These are phyloP conservation scores for Penaeus japonicus DNA, from an alignment of 1,140 invertebrate genomes.

Conservation along the genomic window DNA sequence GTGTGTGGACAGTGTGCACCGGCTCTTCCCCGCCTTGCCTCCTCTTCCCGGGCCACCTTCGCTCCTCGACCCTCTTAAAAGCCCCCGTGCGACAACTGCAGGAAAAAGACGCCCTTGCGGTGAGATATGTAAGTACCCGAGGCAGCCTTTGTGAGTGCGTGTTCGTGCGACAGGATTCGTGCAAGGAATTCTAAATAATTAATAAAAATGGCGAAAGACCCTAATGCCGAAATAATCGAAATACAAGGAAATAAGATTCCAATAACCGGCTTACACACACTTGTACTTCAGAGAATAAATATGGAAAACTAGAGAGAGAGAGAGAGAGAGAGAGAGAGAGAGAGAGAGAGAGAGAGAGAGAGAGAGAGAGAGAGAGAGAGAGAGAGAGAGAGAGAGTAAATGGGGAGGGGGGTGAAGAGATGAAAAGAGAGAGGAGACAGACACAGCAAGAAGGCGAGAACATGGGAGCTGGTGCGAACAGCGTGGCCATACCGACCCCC, in stretches of 20 bases:
- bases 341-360: neutral
- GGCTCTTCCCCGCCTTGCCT: neutral
- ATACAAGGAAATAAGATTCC: no score
- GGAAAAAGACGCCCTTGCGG: no score
- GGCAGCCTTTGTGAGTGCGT: neutral
- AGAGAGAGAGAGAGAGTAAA: no score
- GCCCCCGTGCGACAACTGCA: neutral
- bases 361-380: no score
- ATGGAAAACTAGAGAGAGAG: neutral
- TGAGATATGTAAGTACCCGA: neutral
- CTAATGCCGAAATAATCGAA: neutral
- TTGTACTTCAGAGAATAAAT: neutral
- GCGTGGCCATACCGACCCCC: no score
- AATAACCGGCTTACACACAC: no score
- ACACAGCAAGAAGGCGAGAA: no score
- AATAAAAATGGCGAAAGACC: no score
- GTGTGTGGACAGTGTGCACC: neutral
- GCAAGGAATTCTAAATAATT: no score
- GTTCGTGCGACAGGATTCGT: neutral
- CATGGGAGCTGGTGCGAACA: no score
- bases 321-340: neutral
- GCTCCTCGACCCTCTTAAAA: neutral
- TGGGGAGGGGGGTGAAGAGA: no score
- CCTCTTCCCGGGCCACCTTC: constrained; percentile 4
- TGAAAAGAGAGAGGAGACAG: no score